phyloP scores from a whole-genome alignment of 2,797 vertebrate genomes.

The Poeciliopsis presidionis region DNA sequence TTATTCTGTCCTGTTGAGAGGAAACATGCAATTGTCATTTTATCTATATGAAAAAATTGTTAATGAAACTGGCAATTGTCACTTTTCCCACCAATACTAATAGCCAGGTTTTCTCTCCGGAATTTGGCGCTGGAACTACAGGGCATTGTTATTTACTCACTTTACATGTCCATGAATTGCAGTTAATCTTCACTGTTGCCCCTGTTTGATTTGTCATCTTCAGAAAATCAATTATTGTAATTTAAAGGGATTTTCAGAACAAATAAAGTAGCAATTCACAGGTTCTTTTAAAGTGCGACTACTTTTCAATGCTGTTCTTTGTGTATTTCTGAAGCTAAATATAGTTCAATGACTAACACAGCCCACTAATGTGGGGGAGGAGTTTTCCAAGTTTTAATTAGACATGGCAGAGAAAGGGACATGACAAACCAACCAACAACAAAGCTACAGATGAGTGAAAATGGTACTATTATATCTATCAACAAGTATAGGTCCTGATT shows the following conservation, averaged over 20 bases:
- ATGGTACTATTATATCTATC: neutral
- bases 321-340: conserved; percentile 57
- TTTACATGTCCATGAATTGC: conserved; percentile 24
- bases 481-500: neutral
- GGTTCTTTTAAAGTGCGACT: conserved; percentile 5
- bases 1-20: neutral
- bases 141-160: no score
- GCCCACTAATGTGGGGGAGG: conserved; percentile 40
- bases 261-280: neutral
- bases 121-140: neutral
- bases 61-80: neutral
- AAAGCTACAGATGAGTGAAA: conserved; percentile 16
- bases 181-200: conserved; percentile 32
- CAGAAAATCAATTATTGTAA: conserved; percentile 24
- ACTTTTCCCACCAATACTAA: no score
- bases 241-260: neutral
- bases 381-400: conserved; percentile 39
- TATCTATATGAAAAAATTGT: neutral
- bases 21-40: neutral
- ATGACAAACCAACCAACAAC: conserved; percentile 49
- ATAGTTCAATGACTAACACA: conserved; percentile 69
- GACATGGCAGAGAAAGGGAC: conserved; percentile 53
- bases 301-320: conserved; percentile 20
- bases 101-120: neutral
- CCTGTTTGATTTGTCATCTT: conserved; percentile 35